Percentiles rank a stretch among this genome's conserved stretches.
Evolutionary conservation across 2,797 vertebrate species (phyloP).

Genomic region (Poeciliopsis infans): DNA sequence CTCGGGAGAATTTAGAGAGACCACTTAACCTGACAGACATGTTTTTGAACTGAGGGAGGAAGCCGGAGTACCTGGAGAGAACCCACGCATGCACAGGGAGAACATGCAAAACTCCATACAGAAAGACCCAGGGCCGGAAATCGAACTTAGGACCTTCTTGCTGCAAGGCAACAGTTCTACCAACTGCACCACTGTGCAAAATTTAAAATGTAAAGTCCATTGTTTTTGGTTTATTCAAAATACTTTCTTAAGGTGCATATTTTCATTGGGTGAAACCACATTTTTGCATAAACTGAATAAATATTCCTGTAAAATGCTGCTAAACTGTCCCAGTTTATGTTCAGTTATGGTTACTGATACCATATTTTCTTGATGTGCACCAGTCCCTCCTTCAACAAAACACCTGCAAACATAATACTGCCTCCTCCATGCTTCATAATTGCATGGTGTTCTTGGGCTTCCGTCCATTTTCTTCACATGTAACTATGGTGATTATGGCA

Average conservation of each 20-base stretch:
- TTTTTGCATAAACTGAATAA: background rate
- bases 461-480: too few species aligned
- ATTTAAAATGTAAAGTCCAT: background rate
- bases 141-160: too few species aligned
- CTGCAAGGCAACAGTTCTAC: too few species aligned
- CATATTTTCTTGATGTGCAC: background rate
- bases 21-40: too few species aligned
- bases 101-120: too few species aligned
- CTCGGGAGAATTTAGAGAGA: too few species aligned
- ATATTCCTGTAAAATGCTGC: background rate
- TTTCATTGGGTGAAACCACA: background rate
- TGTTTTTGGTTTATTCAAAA: background rate
- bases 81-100: too few species aligned
- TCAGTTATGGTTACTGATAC: background rate
- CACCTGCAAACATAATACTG: background rate
- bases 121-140: too few species aligned
- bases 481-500: background rate
- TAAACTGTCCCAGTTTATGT: background rate
- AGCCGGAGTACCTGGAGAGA: too few species aligned
- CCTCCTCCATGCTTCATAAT: background rate
- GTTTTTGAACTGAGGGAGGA: too few species aligned
- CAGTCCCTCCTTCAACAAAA: background rate
- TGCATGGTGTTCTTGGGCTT: background rate
- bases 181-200: too few species aligned
- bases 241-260: background rate